Percentiles rank a stretch among this genome's conserved stretches.
Evolutionary conservation across 2,113 vertebrate species (phyloP).

Genomic region (Pyrgilauda ruficollis): DNA sequence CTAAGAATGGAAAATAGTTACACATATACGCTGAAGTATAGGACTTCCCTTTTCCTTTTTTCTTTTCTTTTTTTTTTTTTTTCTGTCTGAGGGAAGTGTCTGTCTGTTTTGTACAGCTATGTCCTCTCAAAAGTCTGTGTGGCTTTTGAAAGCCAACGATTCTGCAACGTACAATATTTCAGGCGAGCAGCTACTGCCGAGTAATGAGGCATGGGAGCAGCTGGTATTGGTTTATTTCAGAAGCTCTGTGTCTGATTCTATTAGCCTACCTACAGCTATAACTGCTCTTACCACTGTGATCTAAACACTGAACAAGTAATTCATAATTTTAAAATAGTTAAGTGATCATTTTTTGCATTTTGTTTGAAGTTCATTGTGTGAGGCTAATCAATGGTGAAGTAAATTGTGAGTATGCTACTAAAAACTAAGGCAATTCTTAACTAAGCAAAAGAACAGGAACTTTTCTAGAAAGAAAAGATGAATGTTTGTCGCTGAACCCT

Average conservation of each 20-base stretch:
- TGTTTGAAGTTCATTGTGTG: constrained; percentile 35
- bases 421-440: constrained; percentile 18
- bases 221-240: constrained; percentile 73
- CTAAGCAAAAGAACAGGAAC: constrained; percentile 60
- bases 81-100: constrained; percentile 8
- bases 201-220: constrained; percentile 71
- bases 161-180: constrained; percentile 45
- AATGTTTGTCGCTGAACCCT: constrained; percentile 82
- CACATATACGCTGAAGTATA: constrained; percentile 25
- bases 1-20: constrained; percentile 62
- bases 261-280: constrained; percentile 68
- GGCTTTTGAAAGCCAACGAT: constrained; percentile 52
- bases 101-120: constrained; percentile 55
- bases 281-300: constrained; percentile 50
- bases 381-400: constrained; percentile 9
- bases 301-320: constrained; percentile 53
- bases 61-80: background rate
- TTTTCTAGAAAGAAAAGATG: constrained; percentile 73
- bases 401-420: constrained; percentile 1
- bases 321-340: constrained; percentile 60
- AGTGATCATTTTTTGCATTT: constrained; percentile 47
- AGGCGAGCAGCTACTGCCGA: constrained; percentile 57
- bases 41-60: background rate
- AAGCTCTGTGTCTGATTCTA: constrained; percentile 65
- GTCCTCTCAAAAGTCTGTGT: constrained; percentile 59